These are phyloP conservation scores for Picathartes gymnocephalus DNA, from an alignment of 2,113 vertebrate species.

Conservation along the genomic window DNA sequence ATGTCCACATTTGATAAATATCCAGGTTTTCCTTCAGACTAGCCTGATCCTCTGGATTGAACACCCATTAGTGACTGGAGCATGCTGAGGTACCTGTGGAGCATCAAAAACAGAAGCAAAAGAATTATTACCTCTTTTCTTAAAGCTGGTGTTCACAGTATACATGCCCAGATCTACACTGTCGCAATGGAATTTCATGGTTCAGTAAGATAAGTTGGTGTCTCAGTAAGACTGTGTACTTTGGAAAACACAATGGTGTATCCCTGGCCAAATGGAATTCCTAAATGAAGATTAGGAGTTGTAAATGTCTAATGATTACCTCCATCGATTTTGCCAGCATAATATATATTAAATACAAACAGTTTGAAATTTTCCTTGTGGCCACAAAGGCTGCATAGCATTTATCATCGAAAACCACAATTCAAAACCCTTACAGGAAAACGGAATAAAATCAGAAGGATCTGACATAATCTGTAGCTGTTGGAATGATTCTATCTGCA, in stretches of 20 bases:
- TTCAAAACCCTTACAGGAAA: neutral
- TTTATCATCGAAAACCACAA: neutral
- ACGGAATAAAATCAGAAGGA: neutral
- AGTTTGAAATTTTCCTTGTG: neutral
- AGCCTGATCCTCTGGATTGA: neutral
- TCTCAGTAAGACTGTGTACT: neutral
- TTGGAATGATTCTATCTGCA: no score
- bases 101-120: neutral
- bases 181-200: fast-evolving
- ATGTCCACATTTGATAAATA: fast-evolving
- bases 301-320: neutral
- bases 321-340: neutral
- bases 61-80: neutral
- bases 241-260: neutral
- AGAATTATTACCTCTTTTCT: neutral
- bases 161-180: neutral
- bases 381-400: neutral
- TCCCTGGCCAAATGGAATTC: neutral
- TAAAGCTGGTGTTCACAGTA: fast-evolving
- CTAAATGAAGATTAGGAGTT: neutral
- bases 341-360: neutral
- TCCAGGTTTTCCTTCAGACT: neutral
- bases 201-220: neutral
- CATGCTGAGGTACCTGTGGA: neutral
- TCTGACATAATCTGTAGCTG: neutral